Conservation (phyloP, 2,888 invertebrate genomes). For the Keiferia lycopersicella region DNA sequence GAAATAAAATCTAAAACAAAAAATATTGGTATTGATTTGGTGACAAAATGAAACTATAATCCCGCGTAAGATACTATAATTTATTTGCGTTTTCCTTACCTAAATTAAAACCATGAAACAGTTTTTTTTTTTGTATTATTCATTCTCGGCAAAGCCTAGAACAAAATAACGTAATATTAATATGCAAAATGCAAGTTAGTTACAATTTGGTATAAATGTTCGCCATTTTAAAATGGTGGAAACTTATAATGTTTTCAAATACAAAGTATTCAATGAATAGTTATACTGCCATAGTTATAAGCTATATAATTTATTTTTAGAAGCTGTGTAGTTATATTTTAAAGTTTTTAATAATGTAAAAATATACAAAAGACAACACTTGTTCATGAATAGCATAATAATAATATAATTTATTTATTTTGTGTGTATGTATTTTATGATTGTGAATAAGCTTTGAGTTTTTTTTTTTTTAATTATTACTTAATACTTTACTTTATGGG, state of each 20-base stretch:
- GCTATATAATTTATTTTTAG: slow-evolving; percentile 47
- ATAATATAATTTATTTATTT: not conserved
- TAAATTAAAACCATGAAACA: no score
- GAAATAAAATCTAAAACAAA: no score
- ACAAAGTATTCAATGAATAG: slow-evolving; percentile 35
- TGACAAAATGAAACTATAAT: no score
- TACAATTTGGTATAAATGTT: not conserved
- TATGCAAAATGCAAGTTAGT: slow-evolving; percentile 1
- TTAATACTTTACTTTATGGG: not conserved
- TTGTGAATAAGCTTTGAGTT: not conserved
- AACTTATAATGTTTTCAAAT: slow-evolving; percentile 33
- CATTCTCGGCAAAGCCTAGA: not conserved
- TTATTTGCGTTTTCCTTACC: no score
- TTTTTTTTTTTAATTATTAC: not conserved
- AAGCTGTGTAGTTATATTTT: slow-evolving; percentile 28
- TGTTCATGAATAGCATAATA: slow-evolving; percentile 2
- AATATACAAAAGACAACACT: slow-evolving; percentile 5
- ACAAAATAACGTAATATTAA: not conserved
- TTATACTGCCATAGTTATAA: slow-evolving; percentile 54
- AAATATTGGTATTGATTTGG: no score
- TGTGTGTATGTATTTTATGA: not conserved
- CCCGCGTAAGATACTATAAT: no score
- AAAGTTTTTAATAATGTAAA: slow-evolving; percentile 14
- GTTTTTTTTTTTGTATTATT: no score
- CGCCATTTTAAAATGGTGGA: not conserved